Base-by-base conservation (phyloP, 2,888 invertebrate species). In the Prosopocoilus inquinatus region DNA sequence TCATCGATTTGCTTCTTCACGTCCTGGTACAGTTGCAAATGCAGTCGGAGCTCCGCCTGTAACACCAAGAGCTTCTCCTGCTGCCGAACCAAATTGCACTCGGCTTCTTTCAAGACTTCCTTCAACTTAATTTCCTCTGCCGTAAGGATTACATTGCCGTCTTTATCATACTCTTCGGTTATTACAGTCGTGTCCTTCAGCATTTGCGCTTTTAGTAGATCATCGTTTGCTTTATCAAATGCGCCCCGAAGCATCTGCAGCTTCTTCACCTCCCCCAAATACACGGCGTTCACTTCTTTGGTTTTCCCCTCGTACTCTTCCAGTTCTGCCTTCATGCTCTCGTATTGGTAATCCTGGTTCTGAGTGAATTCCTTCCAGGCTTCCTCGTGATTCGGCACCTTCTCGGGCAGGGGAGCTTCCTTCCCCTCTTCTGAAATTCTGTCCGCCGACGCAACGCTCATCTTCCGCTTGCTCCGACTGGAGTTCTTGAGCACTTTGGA, bases 11-110 rank as follows among this genome's bases (percentile, higher is more conserved):
- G 63, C 13, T 67, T 67, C 55, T 70, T 68, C 2, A 70, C 59
- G 28, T 68, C 62, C 28, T 65, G 64, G 43, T 67, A 63, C 50
- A 64, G 62, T 38, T 68, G 64, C 9, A 75, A 49, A 53, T 65
- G 60, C 8, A 72, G 60, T 52, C 68, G 68, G 13, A 76, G 59
- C 53, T 70, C 69, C 1, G 64, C 55, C 58, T 75, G 74, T n/a
- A 58, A 20, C 34, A 60, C 67, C 15, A 76, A 56, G 12, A 70
- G 63, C 9, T 55, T 59, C 63, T 76, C 76, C 61, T 75, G 72
- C 53, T 74, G 70, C 38, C 64, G 58, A 1, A 66, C 7, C 3
- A 71, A 46, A 1, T 63, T 52, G 1, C 39, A 16, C 45, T 69
- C 60, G 0, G 67, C 64, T 13, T 46, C 59, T 4, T 62, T 63